Evolutionary conservation across 2,797 vertebrate species (phyloP).

Genomic region (Helarctos malayanus): DNA sequence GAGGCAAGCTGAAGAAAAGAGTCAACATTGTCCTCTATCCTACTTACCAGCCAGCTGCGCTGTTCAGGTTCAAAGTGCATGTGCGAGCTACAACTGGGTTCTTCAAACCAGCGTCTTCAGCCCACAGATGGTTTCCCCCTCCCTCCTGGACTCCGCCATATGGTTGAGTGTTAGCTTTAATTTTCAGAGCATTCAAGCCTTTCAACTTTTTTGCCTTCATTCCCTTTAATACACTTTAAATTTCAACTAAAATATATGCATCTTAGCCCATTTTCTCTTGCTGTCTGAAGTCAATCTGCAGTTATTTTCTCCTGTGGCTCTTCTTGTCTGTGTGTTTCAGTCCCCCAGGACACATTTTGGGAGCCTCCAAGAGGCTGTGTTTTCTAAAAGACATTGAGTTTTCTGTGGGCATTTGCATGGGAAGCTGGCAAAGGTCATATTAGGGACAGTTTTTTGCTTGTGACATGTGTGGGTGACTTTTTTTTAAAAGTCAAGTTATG

Average conservation of each 20-base stretch:
- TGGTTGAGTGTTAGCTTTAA: not conserved
- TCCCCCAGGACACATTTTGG: not conserved
- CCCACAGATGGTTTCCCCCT: not conserved
- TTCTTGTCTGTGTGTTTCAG: not conserved
- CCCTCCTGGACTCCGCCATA: not conserved
- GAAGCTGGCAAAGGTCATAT: not conserved
- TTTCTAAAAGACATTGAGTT: conserved; percentile 5
- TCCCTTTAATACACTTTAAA: conserved; percentile 3
- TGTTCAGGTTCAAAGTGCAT: not conserved
- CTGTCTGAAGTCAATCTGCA: not conserved
- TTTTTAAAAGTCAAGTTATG: conserved; percentile 2
- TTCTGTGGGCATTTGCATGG: not conserved
- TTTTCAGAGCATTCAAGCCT: not conserved
- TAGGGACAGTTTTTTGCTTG: not conserved
- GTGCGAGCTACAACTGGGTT: not conserved
- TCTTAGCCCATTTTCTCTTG: not conserved
- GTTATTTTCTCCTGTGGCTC: not conserved
- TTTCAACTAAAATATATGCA: conserved; percentile 29
- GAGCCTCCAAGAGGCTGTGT: conserved; percentile 20
- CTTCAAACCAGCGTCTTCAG: not conserved
- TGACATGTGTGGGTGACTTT: not conserved
- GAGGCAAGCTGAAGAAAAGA: not conserved
- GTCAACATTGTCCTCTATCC: not conserved
- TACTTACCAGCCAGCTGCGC: not conserved
- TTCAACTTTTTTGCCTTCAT: not conserved